Evolutionary conservation across 2,797 vertebrate species (phyloP), one percentile per base, ranked within the genome.

Genomic region (Mus minutoides): DNA sequence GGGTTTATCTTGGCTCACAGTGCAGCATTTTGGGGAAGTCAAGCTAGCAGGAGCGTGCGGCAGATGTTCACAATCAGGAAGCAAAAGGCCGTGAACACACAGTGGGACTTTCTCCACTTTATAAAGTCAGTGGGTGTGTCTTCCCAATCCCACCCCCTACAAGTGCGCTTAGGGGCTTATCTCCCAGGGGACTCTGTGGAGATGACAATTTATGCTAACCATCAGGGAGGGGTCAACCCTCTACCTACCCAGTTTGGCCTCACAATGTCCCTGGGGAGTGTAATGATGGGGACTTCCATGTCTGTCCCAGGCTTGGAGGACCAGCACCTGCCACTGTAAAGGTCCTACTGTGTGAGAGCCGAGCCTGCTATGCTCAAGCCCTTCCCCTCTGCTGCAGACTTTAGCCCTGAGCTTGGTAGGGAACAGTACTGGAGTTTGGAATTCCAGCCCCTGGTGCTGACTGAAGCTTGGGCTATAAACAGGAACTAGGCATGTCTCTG

Each of bases 391-490:
- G 13, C 19, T 21, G n/a, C 83, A 17, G 4, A 56, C 43, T 3
- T 8, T 80, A 40, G 26, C 24, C 17, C 43, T 52, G 40, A 60
- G 46, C 40, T n/a, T 22, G 37, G 26, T 5, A 0, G 3, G 21
- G 40, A 16, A 1, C 5, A 0, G 3, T 34, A 1, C 17, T 0
- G 0, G 49, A 71, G 34, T 24, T 29, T 3, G 77, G 85, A 10
- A 58, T 56, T 40, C 14, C 31, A 37, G 24, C 13, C 1, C 4
- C 37, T 0, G 11, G 52, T 19, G 0, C 34, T 0, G 2, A 29
- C 75, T 7, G 14, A 37, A 46, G 64, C 71, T 49, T 31, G 29
- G 52, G 40, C 46, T 49, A 34, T 71, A 43, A 40, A 40, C 31
- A 37, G 8, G 46, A 77, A 31, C 34, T 29, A 54, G 60, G 22